phyloP scores from a whole-genome alignment of 2,888 invertebrate species.

The Neelides folsomi region DNA sequence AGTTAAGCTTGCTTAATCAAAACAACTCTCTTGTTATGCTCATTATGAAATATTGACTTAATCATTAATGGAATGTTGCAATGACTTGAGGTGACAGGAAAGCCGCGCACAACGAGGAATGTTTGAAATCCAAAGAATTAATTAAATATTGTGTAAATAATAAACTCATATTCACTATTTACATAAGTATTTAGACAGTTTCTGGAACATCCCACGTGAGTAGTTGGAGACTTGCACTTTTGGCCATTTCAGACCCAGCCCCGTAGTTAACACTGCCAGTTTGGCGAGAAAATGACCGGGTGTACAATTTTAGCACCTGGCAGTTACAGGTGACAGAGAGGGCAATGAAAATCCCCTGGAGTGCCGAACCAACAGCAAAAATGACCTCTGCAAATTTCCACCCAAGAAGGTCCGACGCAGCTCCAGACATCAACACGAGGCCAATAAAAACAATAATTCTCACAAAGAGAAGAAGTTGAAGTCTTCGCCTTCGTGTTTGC shows the following conservation, averaged over 20 bases:
- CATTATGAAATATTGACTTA: no score
- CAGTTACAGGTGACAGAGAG: slow-evolving; percentile 52
- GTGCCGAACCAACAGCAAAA: slow-evolving; percentile 37
- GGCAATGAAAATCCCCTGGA: slow-evolving; percentile 50
- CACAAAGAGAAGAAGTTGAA: slow-evolving; percentile 48
- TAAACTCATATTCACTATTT: no score
- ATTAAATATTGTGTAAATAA: neutral
- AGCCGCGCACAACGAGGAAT: no score
- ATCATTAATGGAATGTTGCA: no score
- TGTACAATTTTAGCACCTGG: slow-evolving; percentile 36
- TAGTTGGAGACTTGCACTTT: slow-evolving; percentile 33
- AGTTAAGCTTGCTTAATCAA: no score
- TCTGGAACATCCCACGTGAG: slow-evolving; percentile 34
- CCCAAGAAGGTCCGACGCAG: slow-evolving; percentile 34
- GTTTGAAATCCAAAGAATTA: neutral
- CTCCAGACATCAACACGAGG: slow-evolving; percentile 39
- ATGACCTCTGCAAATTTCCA: slow-evolving; percentile 36
- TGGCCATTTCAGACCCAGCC: slow-evolving; percentile 30
- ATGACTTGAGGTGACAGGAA: no score
- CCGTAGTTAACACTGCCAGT: slow-evolving; percentile 27
- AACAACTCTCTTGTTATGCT: no score
- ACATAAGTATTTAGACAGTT: slow-evolving; percentile 22
- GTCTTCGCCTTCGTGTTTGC: slow-evolving; percentile 46
- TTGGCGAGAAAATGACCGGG: slow-evolving; percentile 25
- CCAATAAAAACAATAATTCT: slow-evolving; percentile 44